Conservation (phyloP, 2,113 vertebrate species). For the Campylorhamphus procurvoides region DNA sequence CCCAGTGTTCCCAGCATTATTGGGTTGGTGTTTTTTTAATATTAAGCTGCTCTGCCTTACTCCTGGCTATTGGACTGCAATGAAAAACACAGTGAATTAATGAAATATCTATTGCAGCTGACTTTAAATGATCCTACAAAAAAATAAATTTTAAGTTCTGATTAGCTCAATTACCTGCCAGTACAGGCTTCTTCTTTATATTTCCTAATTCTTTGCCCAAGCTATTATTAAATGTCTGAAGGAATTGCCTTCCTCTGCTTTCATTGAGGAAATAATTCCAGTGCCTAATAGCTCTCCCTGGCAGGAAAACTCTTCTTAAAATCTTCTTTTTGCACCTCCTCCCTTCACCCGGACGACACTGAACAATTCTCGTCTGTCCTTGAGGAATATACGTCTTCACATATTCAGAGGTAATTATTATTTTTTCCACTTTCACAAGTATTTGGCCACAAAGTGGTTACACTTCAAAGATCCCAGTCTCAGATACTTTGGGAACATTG, state of each 20-base stretch:
- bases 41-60: constrained; percentile 2
- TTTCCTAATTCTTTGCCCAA: constrained; percentile 68
- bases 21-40: not conserved
- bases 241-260: constrained; percentile 52
- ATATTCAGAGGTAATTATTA: constrained; percentile 35
- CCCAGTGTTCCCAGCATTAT: not conserved
- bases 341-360: not conserved
- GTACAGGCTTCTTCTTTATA: constrained; percentile 56
- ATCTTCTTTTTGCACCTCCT: constrained; percentile 50
- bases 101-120: constrained; percentile 37
- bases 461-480: constrained; percentile 15
- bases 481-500: constrained; percentile 12
- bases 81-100: constrained; percentile 27
- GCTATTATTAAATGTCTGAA: constrained; percentile 72
- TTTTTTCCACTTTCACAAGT: constrained; percentile 43
- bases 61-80: constrained; percentile 4
- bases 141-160: constrained; percentile 7
- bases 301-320: constrained; percentile 54
- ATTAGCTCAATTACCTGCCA: constrained; percentile 54
- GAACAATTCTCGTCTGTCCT: constrained; percentile 36
- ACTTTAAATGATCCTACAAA: constrained; percentile 27
- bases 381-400: constrained; percentile 28
- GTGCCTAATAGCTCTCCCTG: constrained; percentile 56
- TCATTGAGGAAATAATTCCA: constrained; percentile 70
- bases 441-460: not conserved